A percentile compares a stretch with the other conserved stretches of the same genome.
Evolutionary conservation across 2,888 invertebrate species (phyloP).

Genomic region (Reticulitermes lucifugus): DNA sequence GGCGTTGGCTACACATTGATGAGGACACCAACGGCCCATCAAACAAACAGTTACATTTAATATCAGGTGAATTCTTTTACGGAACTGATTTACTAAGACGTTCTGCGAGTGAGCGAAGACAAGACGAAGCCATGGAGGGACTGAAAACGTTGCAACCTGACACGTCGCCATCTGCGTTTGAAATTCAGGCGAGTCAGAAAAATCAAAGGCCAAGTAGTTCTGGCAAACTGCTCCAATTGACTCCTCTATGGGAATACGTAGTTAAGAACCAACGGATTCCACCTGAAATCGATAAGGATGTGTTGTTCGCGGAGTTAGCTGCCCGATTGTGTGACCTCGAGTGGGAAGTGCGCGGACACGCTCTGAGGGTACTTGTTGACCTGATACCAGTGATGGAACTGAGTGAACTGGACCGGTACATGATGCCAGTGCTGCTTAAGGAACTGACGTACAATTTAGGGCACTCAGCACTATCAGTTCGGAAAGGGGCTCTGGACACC

Average conservation of each 20-base stretch:
- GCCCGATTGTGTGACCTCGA: slow-evolving; percentile 82
- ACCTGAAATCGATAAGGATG: slow-evolving; percentile 72
- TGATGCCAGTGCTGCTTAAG: slow-evolving; percentile 69
- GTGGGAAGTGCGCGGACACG: slow-evolving; percentile 87
- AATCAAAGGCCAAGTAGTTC: slow-evolving; percentile 38
- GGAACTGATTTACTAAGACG: slow-evolving; percentile 10
- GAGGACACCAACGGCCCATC: background rate
- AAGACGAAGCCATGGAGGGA: slow-evolving; percentile 44
- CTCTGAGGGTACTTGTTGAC: slow-evolving; percentile 82
- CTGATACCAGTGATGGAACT: slow-evolving; percentile 77
- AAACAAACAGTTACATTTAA: slow-evolving; percentile 2
- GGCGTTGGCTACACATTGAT: slow-evolving; percentile 23
- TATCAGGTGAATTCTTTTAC: slow-evolving; percentile 5
- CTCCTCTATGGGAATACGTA: slow-evolving; percentile 85
- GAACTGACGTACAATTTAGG: slow-evolving; percentile 84
- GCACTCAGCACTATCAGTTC: slow-evolving; percentile 82
- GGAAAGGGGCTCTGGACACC: slow-evolving; percentile 83
- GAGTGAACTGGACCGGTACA: slow-evolving; percentile 75
- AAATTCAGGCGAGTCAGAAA: slow-evolving; percentile 12
- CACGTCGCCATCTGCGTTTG: background rate
- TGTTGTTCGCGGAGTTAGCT: slow-evolving; percentile 77
- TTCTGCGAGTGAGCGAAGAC: background rate
- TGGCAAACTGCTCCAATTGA: slow-evolving; percentile 67
- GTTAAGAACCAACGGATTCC: slow-evolving; percentile 79
- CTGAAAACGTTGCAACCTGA: slow-evolving; percentile 41